Conservation (phyloP, 2,888 invertebrate species). For the Ramazzottius varieornatus region DNA sequence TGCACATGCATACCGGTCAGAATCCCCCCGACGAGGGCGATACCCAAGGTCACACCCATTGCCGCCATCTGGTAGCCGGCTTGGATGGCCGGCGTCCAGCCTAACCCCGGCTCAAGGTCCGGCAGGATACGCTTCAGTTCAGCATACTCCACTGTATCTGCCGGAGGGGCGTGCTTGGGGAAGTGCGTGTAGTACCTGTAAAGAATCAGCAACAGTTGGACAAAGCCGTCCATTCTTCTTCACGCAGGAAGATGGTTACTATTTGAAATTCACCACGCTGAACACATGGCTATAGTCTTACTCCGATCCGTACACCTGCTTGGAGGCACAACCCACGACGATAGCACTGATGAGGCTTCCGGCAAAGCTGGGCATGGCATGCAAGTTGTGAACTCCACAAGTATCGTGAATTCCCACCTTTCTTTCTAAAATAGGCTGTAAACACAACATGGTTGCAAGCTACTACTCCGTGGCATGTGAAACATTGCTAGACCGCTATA, state of each 20-base stretch:
- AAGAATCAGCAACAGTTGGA: neutral
- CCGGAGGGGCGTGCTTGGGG: slow-evolving; percentile 32
- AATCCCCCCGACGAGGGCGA: slow-evolving; percentile 43
- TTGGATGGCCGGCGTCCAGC: slow-evolving; percentile 37
- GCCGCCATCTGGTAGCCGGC: slow-evolving; percentile 50
- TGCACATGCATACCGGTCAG: slow-evolving; percentile 36
- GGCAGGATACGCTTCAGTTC: slow-evolving; percentile 11
- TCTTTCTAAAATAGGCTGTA: slow-evolving; percentile 35
- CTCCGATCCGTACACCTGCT: slow-evolving; percentile 30
- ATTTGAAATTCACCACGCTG: too few relatives aligned
- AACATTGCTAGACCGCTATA: neutral
- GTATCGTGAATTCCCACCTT: slow-evolving; percentile 44
- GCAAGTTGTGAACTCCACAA: slow-evolving; percentile 82
- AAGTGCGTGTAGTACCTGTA: slow-evolving; percentile 27
- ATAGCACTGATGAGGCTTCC: slow-evolving; percentile 51
- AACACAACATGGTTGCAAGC: slow-evolving; percentile 10
- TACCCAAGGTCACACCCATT: slow-evolving; percentile 37
- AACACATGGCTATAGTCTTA: too few relatives aligned
- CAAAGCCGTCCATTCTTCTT: neutral
- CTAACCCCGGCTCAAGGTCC: slow-evolving; percentile 26
- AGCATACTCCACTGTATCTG: slow-evolving; percentile 15
- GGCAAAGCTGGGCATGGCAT: slow-evolving; percentile 73
- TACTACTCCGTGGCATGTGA: too few relatives aligned
- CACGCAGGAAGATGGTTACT: too few relatives aligned
- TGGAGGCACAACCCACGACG: slow-evolving; percentile 42